These are phyloP conservation scores for Hyppa rectilinea DNA, from an alignment of 2,888 invertebrate species.

Conservation along the genomic window DNA sequence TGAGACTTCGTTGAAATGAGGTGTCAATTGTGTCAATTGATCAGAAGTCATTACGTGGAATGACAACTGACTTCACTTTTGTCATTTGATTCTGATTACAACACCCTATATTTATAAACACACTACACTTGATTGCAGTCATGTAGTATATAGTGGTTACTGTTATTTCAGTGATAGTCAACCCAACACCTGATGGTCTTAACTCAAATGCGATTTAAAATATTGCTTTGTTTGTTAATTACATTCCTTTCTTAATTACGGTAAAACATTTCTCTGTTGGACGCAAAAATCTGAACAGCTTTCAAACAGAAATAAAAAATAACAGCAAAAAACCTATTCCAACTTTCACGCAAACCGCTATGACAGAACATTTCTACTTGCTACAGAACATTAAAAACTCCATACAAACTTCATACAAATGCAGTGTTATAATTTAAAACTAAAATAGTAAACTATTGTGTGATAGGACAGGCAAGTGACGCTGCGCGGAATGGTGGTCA, in stretches of 20 bases:
- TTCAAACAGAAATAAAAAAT: background rate
- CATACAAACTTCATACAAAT: slow-evolving; percentile 26
- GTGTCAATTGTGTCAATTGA: no score
- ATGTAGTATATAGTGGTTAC: background rate
- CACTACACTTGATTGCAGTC: background rate
- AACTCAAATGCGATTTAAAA: background rate
- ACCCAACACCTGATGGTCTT: background rate
- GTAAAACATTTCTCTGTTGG: background rate
- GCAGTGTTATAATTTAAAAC: slow-evolving; percentile 46
- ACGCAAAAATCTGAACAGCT: background rate
- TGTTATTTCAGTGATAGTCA: background rate
- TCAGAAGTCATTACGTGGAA: no score
- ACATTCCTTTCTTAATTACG: background rate
- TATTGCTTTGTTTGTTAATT: background rate
- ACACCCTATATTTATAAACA: background rate
- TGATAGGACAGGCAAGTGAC: slow-evolving; percentile 48
- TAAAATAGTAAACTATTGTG: slow-evolving; percentile 56
- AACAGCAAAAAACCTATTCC: background rate
- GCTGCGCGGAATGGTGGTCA: slow-evolving; percentile 54
- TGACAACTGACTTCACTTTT: no score
- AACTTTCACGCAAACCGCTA: background rate
- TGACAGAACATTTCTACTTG: slow-evolving; percentile 11
- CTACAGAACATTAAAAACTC: slow-evolving; percentile 14
- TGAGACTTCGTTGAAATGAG: no score
- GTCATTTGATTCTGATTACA: no score